A percentile compares a stretch with the other conserved stretches of the same genome.
phyloP scores from a whole-genome alignment of 1,140 invertebrate genomes.

The Lerema accius region DNA sequence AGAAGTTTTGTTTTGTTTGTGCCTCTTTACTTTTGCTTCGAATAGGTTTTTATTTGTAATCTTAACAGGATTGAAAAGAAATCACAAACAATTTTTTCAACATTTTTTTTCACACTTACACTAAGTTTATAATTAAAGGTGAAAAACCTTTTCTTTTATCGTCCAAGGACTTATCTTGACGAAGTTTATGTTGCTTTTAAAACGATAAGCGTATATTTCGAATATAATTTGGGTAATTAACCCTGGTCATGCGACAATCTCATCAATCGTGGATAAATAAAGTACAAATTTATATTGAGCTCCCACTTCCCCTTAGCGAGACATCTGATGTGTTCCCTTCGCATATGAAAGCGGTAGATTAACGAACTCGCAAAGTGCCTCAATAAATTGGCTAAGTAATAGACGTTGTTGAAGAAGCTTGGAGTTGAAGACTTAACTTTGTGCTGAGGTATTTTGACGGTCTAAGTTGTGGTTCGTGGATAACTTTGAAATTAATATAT shows the following conservation, averaged over 20 bases:
- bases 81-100: too few species aligned
- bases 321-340: not conserved
- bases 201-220: too few species aligned
- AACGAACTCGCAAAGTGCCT: conserved; percentile 37
- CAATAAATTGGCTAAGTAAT: conserved; percentile 41
- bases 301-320: conserved; percentile 12
- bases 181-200: conserved; percentile 5
- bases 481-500: conserved; percentile 7
- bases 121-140: too few species aligned
- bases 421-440: conserved; percentile 38
- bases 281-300: conserved; percentile 43
- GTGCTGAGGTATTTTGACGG: conserved; percentile 30
- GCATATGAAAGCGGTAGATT: too few species aligned
- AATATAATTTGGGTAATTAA: conserved; percentile 42
- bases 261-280: conserved; percentile 50
- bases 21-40: conserved; percentile 12
- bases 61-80: too few species aligned
- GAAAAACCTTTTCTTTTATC: conserved; percentile 4
- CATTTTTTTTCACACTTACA: too few species aligned
- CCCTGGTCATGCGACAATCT: conserved; percentile 44
- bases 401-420: conserved; percentile 40
- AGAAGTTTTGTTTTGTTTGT: conserved; percentile 20
- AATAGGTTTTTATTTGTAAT: not conserved
- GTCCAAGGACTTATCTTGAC: conserved; percentile 3
- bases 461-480: conserved; percentile 24